These are phyloP conservation scores for Ennomos fuscantarius DNA, from an alignment of 2,888 invertebrate species.

Conservation along the genomic window DNA sequence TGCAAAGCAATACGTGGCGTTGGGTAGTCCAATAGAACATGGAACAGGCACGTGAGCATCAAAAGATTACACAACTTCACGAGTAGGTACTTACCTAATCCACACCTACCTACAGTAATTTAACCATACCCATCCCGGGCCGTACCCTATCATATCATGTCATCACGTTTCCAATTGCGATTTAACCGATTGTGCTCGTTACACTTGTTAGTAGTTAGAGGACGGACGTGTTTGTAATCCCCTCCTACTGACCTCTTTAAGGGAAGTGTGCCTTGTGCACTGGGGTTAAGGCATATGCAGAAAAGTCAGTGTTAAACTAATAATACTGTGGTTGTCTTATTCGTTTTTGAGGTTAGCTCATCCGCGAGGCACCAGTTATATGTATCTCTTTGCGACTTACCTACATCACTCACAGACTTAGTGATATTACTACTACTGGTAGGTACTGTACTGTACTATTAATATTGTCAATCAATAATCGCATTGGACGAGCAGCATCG, in stretches of 20 bases:
- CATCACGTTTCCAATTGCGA: constrained; percentile 31
- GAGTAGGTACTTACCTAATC: no score
- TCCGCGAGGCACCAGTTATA: constrained; percentile 38
- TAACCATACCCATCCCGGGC: background rate
- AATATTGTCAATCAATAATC: no score
- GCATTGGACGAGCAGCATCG: no score
- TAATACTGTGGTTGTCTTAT: constrained; percentile 56
- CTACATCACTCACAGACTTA: background rate
- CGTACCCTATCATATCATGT: constrained; percentile 21
- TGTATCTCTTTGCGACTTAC: constrained; percentile 11
- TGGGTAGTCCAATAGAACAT: no score
- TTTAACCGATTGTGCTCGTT: constrained; percentile 33
- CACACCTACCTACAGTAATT: no score
- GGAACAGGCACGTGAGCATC: no score
- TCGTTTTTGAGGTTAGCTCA: constrained; percentile 54
- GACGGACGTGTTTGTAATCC: constrained; percentile 22
- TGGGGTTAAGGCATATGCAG: constrained; percentile 5
- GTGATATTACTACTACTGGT: no score
- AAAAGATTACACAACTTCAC: no score
- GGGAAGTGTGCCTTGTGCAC: constrained; percentile 4
- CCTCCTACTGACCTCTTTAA: constrained; percentile 2
- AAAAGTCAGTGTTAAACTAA: constrained; percentile 33
- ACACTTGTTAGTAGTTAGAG: constrained; percentile 25
- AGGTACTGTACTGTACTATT: no score
- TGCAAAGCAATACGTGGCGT: no score